Base-by-base conservation (phyloP, 2,888 invertebrate genomes). In the Trichogramma dendrolimi region DNA sequence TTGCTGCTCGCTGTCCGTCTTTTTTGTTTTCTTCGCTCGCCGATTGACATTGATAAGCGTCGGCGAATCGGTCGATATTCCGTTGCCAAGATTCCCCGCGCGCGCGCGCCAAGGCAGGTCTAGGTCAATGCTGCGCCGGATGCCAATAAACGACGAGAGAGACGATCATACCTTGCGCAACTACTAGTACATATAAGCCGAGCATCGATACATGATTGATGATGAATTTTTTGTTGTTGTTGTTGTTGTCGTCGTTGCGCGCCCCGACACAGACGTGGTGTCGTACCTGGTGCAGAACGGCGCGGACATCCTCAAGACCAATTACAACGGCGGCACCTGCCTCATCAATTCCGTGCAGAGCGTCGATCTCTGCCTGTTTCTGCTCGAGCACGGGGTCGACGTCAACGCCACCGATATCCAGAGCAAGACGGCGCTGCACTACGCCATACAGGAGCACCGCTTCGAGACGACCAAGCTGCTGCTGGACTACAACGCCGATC, bases 291-390 rank as follows among this genome's bases (percentile, higher is more conserved):
- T 90, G 55, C 84, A 86, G 74, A 86, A 88, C 76, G 91, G 91
- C 65, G 92, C 92, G n/a, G 89, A 92, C 79, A 87, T 93, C 69
- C 86, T 88, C 71, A 86, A 86, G 69, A 86, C 94, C 5, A 95
- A 95, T 81, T 90, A 91, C 77, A 92, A 92, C 80, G 95, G 95
- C 62, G 95, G 95, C 63, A 94, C 95, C 1, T 95, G 95, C 79
- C 84, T 96, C 66, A 95, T 96, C 71, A 96, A 96, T 81, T 90
- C 93, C 2, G 94, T 95, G 67, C 95, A 95, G 81, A 91, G 91
- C 71, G 87, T 87, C 63, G 85, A 86, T 62, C 83, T 96, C 55
- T 94, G 94, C 79, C 84, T 86, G 63, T 92, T 87, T 80, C 83
- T 95, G 67, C 84, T 96, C 62, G 80, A 85, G 70, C 87, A 89